Evolutionary conservation across 2,113 vertebrate species (phyloP).

Genomic region (Micronycteris hirsuta): DNA sequence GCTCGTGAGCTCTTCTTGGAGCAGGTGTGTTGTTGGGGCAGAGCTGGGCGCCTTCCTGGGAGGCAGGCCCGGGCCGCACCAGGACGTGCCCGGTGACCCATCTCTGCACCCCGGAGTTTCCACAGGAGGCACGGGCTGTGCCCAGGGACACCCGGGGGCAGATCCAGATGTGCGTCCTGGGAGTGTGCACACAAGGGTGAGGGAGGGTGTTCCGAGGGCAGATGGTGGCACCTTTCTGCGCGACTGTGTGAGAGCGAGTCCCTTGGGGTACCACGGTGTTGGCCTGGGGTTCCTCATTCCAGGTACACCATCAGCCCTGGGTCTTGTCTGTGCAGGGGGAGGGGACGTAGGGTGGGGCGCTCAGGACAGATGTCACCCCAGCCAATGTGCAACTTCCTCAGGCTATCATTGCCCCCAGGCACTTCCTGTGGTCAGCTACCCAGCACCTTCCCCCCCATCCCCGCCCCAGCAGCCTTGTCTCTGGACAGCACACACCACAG

Average conservation of each 20-base stretch:
- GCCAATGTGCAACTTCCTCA: neutral
- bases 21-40: neutral
- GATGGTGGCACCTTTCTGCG: neutral
- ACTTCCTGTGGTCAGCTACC: neutral
- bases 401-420: neutral
- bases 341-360: fast-evolving
- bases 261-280: neutral
- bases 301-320: fast-evolving
- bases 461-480: no score
- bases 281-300: neutral
- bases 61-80: neutral
- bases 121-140: fast-evolving
- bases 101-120: fast-evolving
- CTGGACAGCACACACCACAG: no score
- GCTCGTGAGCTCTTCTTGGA: neutral
- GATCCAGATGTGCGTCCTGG: neutral
- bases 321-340: no score
- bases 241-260: no score
- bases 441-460: neutral
- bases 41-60: neutral
- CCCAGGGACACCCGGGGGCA: neutral
- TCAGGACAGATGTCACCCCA: neutral
- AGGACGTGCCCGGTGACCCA: neutral
- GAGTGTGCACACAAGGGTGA: neutral
- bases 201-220: neutral